Evolutionary conservation across 2,888 invertebrate genomes (phyloP), one percentile per base, ranked within the genome.

Genomic region (Tachina fera): DNA sequence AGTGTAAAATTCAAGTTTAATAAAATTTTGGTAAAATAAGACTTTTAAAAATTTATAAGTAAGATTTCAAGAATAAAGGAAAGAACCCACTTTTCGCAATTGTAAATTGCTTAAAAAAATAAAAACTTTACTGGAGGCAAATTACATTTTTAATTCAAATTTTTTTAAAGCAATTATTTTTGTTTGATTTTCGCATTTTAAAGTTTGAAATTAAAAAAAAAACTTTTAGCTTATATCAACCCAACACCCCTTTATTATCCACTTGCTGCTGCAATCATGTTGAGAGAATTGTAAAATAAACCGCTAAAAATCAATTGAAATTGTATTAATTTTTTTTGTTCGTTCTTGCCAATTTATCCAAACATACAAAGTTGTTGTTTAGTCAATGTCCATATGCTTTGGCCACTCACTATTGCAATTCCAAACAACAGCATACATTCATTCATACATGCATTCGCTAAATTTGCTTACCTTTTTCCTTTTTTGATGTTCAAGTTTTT

Each of bases 231-330:
- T 51, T 19, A 31, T 4, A 31, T 6, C 31, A 31, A 6, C 31
- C 1, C 41, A 41, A 41, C n/a, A n/a, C 53, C 41, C 11, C 11
- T 43, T 13, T 56, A 31, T 13, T 56, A 31, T 45, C 11, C 71
- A 53, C 1, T 39, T 13, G 51, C 9, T 67, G 13, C 9, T 39
- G 51, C 14, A 70, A 56, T 9, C 13, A 49, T 53, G 41, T 70
- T 53, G 3, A 70, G 13, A n/a, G 41, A 63, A 82, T 60, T 61
- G 13, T 22, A 16, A 79, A 51, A 39, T 61, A 71, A 79, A 79
- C 82, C 70, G 49, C 75, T 68, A 81, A 78, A 85, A 85, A 82
- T 75, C 78, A 82, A 78, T 75, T 43, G 70, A 71, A 85, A 53
- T 9, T 63, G 39, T 61, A n/a, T 31, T 31, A 0, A n/a, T n/a